These are phyloP conservation scores for Pyrochroa serraticornis DNA, from an alignment of 2,888 invertebrate genomes.

Conservation along the genomic window DNA sequence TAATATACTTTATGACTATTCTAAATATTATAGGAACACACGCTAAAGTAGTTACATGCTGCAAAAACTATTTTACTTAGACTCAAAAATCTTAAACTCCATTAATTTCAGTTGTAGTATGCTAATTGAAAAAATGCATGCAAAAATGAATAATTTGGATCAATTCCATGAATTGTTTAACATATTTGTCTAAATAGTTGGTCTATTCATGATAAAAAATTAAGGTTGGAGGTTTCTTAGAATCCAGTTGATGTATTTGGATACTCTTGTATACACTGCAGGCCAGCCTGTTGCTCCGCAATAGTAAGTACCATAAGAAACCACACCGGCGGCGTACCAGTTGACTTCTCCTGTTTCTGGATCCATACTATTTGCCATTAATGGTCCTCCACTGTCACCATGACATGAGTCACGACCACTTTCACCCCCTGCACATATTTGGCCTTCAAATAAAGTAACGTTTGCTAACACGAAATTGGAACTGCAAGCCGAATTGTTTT, in stretches of 20 bases:
- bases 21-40: no score
- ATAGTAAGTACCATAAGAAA: constrained; percentile 66
- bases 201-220: background rate
- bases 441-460: constrained; percentile 58
- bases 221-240: constrained; percentile 39
- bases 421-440: constrained; percentile 68
- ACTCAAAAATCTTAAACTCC: no score
- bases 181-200: no score
- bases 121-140: no score
- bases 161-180: no score
- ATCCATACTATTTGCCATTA: constrained; percentile 56
- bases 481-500: constrained; percentile 59
- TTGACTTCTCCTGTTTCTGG: constrained; percentile 48
- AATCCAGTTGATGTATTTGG: constrained; percentile 66
- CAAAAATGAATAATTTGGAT: no score
- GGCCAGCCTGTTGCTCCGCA: constrained; percentile 63
- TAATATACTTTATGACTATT: no score
- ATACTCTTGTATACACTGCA: constrained; percentile 68
- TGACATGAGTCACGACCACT: constrained; percentile 64
- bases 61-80: no score
- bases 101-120: no score
- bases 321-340: constrained; percentile 64
- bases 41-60: no score
- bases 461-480: constrained; percentile 14
- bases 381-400: constrained; percentile 70